Base-by-base conservation (phyloP, 2,797 vertebrate genomes). In the Nannoperca australis region DNA sequence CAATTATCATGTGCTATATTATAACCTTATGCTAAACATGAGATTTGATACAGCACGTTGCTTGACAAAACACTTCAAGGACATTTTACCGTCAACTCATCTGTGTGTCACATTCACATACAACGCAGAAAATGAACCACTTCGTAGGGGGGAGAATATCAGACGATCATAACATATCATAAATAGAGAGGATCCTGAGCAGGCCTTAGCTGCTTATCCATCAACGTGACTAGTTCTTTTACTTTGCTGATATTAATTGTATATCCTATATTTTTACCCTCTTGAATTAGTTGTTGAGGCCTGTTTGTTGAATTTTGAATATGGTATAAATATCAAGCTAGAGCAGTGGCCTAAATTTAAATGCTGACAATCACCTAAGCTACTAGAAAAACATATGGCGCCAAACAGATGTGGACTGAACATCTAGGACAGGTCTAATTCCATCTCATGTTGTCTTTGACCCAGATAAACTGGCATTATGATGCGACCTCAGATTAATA, bases 341-440 rank as follows among this genome's bases (percentile, higher is more conserved):
- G 32, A 63, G 66, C 47, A 63, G 20, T 30, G 58, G 60, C 68
- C 53, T 60, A 42, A 36, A 69, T 88, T 73, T 70, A 80, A 88
- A 77, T 80, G 60, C 70, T 54, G 42, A 81, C 76, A 90, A 89
- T 79, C 75, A 86, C 76, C 61, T 86, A 80, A 89, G 76, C 82
- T 73, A 85, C 67, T 76, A 75, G 51, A 85, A 85, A 89, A 92
- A 79, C 88, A 93, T 91, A 89, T 84, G 89, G 88, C 56, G 8
- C 34, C 70, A 89, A 89, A 85, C 89, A 92, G 87, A 91, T 91
- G 83, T 79, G 73, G 69, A 69, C 80, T 76, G 56, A 75, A 90
- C 91, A 93, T 92, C 84, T 91, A 93, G 92, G 92, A 92, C 92
- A 86, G 83, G 78, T 88, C 84, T 89, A 90, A 93, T 87, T 93